Percentiles rank a stretch among this genome's conserved stretches.
phyloP scores from a whole-genome alignment of 1,140 invertebrate genomes.

The Antheraea pernyi region DNA sequence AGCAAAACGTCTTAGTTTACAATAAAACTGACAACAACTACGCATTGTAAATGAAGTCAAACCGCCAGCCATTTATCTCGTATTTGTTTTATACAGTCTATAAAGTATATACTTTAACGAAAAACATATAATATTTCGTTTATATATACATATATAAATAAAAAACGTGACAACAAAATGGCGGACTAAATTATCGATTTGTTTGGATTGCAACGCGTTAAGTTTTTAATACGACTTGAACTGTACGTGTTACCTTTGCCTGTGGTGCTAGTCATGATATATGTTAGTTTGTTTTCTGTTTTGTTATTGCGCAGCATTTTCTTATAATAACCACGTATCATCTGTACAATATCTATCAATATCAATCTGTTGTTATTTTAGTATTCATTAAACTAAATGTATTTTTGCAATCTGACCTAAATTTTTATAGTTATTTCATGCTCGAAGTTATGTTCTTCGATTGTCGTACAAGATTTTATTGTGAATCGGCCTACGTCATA shows the following conservation, averaged over 20 bases:
- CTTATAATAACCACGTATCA: not conserved
- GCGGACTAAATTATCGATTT: not conserved
- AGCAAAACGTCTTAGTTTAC: no score
- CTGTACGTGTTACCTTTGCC: constrained; percentile 25
- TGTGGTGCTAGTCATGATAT: constrained; percentile 55
- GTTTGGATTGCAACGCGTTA: not conserved
- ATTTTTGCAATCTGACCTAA: constrained; percentile 31
- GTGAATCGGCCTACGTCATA: constrained; percentile 13
- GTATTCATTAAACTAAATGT: constrained; percentile 22
- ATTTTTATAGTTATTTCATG: constrained; percentile 12
- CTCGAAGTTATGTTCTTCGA: constrained; percentile 10
- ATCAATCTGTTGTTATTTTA: constrained; percentile 24
- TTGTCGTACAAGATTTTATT: constrained; percentile 23
- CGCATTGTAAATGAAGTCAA: no score
- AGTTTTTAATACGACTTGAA: not conserved
- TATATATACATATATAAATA: no score
- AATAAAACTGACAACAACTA: no score
- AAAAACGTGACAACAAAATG: not conserved
- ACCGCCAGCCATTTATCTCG: no score
- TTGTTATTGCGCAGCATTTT: not conserved
- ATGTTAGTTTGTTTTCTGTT: constrained; percentile 18
- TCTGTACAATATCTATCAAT: not conserved
- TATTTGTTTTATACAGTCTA: no score
- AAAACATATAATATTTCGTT: no score
- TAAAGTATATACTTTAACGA: no score